Evolutionary conservation across 2,797 vertebrate genomes (phyloP).

Genomic region (Lepus townsendii): DNA sequence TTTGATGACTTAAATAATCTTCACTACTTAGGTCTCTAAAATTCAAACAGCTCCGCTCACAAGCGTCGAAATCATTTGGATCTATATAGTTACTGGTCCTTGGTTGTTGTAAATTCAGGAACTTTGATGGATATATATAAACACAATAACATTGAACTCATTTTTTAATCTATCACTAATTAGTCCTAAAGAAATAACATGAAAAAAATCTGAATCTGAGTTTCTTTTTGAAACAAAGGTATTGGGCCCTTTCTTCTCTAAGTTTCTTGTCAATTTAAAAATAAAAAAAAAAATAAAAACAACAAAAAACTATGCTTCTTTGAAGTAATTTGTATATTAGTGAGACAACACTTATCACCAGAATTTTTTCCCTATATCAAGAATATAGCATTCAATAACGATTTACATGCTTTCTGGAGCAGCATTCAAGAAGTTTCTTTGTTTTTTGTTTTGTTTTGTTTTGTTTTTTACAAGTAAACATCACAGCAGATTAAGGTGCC

Average conservation of each 20-base stretch:
- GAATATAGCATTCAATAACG: background rate
- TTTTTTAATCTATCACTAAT: background rate
- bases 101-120: background rate
- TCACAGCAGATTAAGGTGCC: too few relatives aligned
- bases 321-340: background rate
- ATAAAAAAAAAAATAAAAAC: background rate
- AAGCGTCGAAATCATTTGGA: background rate
- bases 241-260: background rate
- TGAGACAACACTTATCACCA: background rate
- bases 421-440: background rate
- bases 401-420: background rate
- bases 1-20: background rate
- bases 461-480: too few relatives aligned
- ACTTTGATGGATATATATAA: too few relatives aligned
- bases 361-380: background rate
- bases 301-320: background rate
- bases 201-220: background rate
- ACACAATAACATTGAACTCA: background rate
- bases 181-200: background rate
- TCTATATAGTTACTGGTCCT: background rate
- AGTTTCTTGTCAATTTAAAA: constrained; percentile 4
- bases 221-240: background rate
- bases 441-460: too few relatives aligned
- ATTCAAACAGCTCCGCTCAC: background rate
- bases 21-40: background rate